Evolutionary conservation across 2,888 invertebrate genomes (phyloP), one percentile per base, ranked within the genome.

Genomic region (Lasiommata megera): DNA sequence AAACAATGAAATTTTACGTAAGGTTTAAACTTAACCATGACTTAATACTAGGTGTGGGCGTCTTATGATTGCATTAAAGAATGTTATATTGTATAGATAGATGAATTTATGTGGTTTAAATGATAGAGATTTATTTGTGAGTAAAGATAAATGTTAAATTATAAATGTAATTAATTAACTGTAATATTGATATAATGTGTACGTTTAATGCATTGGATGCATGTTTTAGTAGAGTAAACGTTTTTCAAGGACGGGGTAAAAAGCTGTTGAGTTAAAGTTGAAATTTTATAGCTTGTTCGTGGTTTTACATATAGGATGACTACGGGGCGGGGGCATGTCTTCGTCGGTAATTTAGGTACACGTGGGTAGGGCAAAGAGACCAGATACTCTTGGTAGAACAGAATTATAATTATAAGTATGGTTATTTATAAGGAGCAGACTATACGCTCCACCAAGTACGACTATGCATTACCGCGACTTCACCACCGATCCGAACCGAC

Each of bases 1-100:
- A 63, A 65, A 65, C 67, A 71, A 70, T 69, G 67, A 71, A 69
- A 64, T 54, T 37, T 54, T 59, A 59, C 40, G 37, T 47, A 56
- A 41, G 50, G 31, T 54, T 58, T 58, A 47, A 54, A 53, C 36
- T 40, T 28, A 74, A 73, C 70, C 69, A 61, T 54, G 18, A 60
- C 51, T 56, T 61, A 66, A 67, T 69, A 66, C 66, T 78, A 74
- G 72, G 68, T 72, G 78, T 64, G 64, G 65, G 77, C 60, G 71
- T 86, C 85, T 86, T 87, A 86, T 87, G 87, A 87, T 72, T 70
- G 77, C 73, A 74, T 80, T 82, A 81, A 53, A 65, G 69, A 29
- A 71, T 72, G 73, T 74, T 77, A 71, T 77, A 71, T 11, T 63
- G 65, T 71, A 74, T 84, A 84, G 80, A 81, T 85, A 84, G 80